phyloP scores from a whole-genome alignment of 2,113 vertebrate genomes.

The Athene cunicularia region DNA sequence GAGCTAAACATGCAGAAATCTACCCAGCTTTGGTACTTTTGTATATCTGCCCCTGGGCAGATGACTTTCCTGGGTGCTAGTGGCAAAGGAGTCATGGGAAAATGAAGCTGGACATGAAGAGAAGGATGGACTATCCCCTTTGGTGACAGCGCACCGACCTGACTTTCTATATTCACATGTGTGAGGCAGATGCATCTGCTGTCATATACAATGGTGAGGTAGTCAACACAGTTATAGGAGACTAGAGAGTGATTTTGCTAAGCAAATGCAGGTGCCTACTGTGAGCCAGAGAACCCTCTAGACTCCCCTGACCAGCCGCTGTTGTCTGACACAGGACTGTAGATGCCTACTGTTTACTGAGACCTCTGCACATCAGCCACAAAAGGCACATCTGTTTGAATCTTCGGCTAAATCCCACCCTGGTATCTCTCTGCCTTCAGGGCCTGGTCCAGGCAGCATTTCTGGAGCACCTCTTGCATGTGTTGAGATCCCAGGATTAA shows the following conservation, averaged over 20 bases:
- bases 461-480: not conserved
- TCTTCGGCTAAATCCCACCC: not conserved
- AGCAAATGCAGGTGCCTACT: not conserved
- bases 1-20: not conserved
- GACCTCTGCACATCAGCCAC: accelerated
- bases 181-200: not conserved
- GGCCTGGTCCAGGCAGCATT: not conserved
- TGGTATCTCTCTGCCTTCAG: not conserved
- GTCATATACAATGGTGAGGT: not conserved
- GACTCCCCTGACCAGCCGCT: not conserved
- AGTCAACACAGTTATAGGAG: not conserved
- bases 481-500: not conserved
- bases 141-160: not conserved
- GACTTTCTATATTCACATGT: not conserved
- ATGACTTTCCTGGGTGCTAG: not conserved
- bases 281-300: not conserved
- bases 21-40: not conserved
- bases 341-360: not conserved
- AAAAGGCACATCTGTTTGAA: not conserved
- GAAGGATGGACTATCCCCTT: not conserved
- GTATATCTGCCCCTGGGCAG: not conserved
- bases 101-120: not conserved
- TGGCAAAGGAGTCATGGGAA: not conserved
- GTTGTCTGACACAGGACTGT: not conserved
- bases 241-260: not conserved